A percentile compares a stretch with the other conserved stretches of the same genome.
These are phyloP conservation scores for Tigriopus californicus DNA, from an alignment of 2,888 invertebrate genomes.

Conservation along the genomic window DNA sequence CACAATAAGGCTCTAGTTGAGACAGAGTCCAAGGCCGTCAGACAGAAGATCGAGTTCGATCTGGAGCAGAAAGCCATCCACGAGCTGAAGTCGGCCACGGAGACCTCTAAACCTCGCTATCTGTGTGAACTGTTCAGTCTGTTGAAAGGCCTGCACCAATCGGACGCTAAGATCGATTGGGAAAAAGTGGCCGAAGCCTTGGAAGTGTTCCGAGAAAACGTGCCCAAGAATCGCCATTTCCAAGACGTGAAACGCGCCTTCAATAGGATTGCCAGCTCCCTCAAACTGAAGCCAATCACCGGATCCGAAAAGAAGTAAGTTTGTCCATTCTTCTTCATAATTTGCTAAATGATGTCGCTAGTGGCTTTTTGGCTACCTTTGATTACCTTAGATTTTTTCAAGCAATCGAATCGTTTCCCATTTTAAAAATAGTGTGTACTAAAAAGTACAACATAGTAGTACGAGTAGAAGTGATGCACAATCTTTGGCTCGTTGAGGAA, in stretches of 20 bases:
- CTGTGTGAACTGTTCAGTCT: not conserved
- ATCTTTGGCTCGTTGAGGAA: too few relatives aligned
- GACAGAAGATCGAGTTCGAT: not conserved
- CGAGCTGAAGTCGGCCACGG: not conserved
- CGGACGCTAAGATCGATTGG: not conserved
- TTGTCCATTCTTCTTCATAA: not conserved
- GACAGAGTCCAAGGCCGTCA: not conserved
- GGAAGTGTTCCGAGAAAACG: not conserved
- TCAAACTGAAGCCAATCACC: not conserved
- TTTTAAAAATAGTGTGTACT: too few relatives aligned
- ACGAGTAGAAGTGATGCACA: too few relatives aligned
- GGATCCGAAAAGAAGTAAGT: not conserved
- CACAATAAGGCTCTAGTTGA: not conserved
- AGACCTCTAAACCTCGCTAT: not conserved
- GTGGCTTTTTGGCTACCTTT: not conserved
- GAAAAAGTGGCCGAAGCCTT: not conserved
- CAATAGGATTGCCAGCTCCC: not conserved
- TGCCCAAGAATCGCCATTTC: slow-evolving; percentile 2
- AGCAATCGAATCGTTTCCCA: not conserved
- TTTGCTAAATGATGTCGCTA: not conserved
- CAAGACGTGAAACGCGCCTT: not conserved
- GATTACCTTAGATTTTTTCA: not conserved
- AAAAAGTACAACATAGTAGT: too few relatives aligned
- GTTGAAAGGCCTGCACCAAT: not conserved
- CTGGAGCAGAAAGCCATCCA: not conserved